phyloP scores from a whole-genome alignment of 2,888 invertebrate species.

The Tridacna crocea region DNA sequence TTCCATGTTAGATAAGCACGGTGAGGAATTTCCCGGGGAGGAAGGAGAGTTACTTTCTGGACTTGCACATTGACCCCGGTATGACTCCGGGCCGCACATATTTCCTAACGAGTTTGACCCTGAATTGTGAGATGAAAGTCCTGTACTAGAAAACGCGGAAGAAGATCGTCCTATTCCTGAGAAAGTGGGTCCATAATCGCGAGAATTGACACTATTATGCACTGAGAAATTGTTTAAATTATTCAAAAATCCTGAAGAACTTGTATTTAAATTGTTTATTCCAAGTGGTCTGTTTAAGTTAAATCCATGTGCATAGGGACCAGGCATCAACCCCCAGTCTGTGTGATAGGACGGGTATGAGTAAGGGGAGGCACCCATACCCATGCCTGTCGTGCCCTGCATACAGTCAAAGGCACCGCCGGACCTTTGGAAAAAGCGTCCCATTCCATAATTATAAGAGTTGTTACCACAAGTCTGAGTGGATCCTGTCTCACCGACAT shows the following conservation, averaged over 20 bases:
- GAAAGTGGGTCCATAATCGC: conserved; percentile 53
- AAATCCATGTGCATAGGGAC: conserved; percentile 64
- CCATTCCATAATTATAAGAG: conserved; percentile 68
- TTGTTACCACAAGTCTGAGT: conserved; percentile 51
- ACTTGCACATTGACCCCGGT: conserved; percentile 56
- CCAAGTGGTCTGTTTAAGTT: conserved; percentile 59
- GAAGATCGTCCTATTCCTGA: conserved; percentile 51
- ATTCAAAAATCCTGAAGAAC: conserved; percentile 59
- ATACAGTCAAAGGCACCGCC: conserved; percentile 73
- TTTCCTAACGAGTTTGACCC: conserved; percentile 38
- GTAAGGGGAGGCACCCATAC: conserved; percentile 64
- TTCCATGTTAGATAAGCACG: conserved; percentile 52
- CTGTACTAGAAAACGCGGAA: conserved; percentile 53
- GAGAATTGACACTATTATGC: conserved; percentile 54
- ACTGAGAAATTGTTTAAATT: conserved; percentile 60
- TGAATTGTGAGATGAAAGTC: conserved; percentile 34
- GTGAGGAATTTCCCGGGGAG: conserved; percentile 51
- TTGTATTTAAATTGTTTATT: conserved; percentile 55
- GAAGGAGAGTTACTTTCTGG: conserved; percentile 58
- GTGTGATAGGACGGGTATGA: conserved; percentile 63
- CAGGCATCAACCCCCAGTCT: conserved; percentile 67
- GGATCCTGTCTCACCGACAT: conserved; percentile 51
- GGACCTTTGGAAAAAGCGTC: conserved; percentile 71
- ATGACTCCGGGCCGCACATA: conserved; percentile 56
- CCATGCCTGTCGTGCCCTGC: conserved; percentile 68